Conservation (phyloP, 2,797 vertebrate species). For the Onychomys arenicola region DNA sequence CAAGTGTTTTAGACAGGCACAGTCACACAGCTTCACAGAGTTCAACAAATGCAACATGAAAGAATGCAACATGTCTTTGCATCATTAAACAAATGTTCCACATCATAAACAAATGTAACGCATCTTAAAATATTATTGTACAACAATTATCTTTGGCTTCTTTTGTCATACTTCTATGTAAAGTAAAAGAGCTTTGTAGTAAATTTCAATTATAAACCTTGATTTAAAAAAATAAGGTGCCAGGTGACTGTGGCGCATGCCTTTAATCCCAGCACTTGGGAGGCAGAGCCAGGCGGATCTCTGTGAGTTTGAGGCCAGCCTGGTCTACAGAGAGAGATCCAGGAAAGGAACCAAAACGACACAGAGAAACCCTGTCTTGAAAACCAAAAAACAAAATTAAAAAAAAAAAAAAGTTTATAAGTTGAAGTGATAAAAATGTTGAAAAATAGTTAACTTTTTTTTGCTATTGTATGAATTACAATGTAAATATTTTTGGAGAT, state of each 20-base stretch:
- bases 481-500: not conserved
- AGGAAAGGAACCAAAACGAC: too few relatives aligned
- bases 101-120: not conserved
- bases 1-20: not conserved
- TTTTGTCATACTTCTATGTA: conserved; percentile 27
- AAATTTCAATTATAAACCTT: conserved; percentile 50
- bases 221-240: not conserved
- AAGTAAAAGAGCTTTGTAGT: conserved; percentile 43
- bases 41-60: not conserved
- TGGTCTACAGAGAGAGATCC: too few relatives aligned
- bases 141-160: conserved; percentile 4
- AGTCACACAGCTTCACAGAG: not conserved
- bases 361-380: too few relatives aligned
- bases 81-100: not conserved
- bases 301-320: too few relatives aligned
- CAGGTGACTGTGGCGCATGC: too few relatives aligned
- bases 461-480: not conserved
- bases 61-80: not conserved
- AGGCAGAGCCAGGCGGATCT: too few relatives aligned
- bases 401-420: not conserved
- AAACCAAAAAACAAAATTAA: too few relatives aligned
- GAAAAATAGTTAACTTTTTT: conserved; percentile 1
- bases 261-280: too few relatives aligned
- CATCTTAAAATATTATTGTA: not conserved
- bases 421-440: conserved; percentile 53